phyloP scores from a whole-genome alignment of 1,140 invertebrate genomes.

The Drosophila kanapiae region DNA sequence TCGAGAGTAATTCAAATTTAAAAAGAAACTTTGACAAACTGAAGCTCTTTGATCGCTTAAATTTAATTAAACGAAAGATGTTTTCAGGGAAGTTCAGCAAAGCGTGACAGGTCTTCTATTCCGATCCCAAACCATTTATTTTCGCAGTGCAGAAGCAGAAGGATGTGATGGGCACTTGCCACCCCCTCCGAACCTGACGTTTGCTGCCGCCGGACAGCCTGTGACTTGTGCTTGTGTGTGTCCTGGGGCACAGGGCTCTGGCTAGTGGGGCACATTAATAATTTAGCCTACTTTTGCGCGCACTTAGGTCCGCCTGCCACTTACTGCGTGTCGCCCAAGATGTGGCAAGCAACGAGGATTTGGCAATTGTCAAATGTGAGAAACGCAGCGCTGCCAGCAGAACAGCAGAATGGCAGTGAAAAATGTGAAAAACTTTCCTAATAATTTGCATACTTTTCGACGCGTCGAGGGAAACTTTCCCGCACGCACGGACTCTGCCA shows the following conservation, averaged over 20 bases:
- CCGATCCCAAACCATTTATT: neutral
- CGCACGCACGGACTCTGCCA: constrained; percentile 45
- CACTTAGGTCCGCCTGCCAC: constrained; percentile 38
- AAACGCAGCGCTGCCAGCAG: constrained; percentile 24
- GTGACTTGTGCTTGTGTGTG: constrained; percentile 7
- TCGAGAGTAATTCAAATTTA: neutral
- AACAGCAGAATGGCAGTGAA: constrained; percentile 45
- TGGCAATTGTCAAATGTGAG: constrained; percentile 65
- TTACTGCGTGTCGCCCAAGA: constrained; percentile 33
- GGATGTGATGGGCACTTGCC: constrained; percentile 15
- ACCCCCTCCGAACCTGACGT: constrained; percentile 25
- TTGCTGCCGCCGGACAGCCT: constrained; percentile 26
- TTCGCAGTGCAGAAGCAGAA: constrained; percentile 13
- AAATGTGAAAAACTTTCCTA: constrained; percentile 78
- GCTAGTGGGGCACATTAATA: constrained; percentile 44
- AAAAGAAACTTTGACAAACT: neutral
- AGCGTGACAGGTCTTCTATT: neutral
- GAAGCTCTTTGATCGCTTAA: neutral
- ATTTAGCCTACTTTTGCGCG: constrained; percentile 47
- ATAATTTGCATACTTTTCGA: constrained; percentile 82
- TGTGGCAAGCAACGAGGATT: constrained; percentile 54
- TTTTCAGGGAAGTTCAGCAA: neutral
- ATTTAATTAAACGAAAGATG: neutral
- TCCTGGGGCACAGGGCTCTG: constrained; percentile 9
- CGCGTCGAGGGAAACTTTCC: constrained; percentile 57